A percentile compares a stretch with the other conserved stretches of the same genome.
Conservation (phyloP, 2,113 vertebrate species). For the Prionailurus viverrinus region DNA sequence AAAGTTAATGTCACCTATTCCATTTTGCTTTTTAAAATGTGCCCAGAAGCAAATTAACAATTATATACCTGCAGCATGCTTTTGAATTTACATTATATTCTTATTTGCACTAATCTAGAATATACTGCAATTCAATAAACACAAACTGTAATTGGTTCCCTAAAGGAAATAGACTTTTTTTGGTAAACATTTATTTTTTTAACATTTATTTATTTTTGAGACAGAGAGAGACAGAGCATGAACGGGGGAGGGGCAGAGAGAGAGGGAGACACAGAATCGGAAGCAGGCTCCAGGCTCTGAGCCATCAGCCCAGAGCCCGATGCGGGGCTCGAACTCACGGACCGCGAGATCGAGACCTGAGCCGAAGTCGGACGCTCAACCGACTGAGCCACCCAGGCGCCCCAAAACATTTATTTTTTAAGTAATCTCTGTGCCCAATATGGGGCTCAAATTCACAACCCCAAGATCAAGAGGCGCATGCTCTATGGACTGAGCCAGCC, state of each 20-base stretch:
- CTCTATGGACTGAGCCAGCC: neutral
- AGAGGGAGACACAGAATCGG: too few species aligned
- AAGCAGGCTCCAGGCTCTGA: too few species aligned
- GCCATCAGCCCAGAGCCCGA: too few species aligned
- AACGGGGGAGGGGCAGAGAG: too few species aligned
- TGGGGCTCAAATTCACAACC: neutral
- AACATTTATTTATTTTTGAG: too few species aligned
- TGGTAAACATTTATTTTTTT: neutral
- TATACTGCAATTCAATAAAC: neutral
- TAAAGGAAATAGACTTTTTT: neutral
- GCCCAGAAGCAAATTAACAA: constrained; percentile 4
- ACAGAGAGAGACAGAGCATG: too few species aligned
- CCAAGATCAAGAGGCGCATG: neutral
- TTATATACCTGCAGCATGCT: neutral
- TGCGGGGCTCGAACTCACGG: too few species aligned
- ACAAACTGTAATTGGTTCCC: neutral
- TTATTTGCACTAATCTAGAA: neutral
- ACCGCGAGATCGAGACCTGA: too few species aligned
- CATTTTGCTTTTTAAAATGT: constrained; percentile 28
- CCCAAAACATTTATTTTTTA: neutral
- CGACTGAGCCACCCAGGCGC: too few species aligned
- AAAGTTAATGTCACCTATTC: neutral
- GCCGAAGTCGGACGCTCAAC: too few species aligned
- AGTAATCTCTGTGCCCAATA: neutral
- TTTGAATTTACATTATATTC: neutral